Conservation (phyloP, 2,797 vertebrate genomes). For the Euthynnus affinis region DNA sequence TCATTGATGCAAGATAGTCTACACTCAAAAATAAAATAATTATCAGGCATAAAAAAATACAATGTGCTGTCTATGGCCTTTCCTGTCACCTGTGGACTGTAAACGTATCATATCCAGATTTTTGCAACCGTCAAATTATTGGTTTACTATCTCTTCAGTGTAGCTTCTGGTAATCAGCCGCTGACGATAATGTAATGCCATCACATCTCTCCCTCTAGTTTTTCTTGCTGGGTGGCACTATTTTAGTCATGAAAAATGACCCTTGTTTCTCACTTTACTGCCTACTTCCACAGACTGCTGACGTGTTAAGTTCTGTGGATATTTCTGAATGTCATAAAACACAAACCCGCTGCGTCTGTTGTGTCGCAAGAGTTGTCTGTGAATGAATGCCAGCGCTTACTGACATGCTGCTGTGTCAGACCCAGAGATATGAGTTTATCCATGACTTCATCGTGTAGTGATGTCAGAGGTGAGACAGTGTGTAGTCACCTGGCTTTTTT, state of each 20-base stretch:
- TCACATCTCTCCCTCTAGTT: constrained; percentile 22
- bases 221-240: constrained; percentile 45
- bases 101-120: constrained; percentile 22
- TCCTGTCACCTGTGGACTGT: not conserved
- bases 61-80: constrained; percentile 1
- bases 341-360: not conserved
- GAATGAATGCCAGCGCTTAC: constrained; percentile 19
- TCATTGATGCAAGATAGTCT: not conserved
- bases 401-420: constrained; percentile 17
- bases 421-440: constrained; percentile 12
- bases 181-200: constrained; percentile 30
- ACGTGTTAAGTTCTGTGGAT: constrained; percentile 16
- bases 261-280: constrained; percentile 54
- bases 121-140: constrained; percentile 9
- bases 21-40: not conserved
- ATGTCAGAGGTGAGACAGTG: constrained; percentile 33
- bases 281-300: constrained; percentile 51
- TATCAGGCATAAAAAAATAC: not conserved
- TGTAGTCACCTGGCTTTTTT: constrained; percentile 31
- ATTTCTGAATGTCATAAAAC: constrained; percentile 49
- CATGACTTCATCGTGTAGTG: constrained; percentile 39
- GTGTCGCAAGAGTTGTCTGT: constrained; percentile 9
- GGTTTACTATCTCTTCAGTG: not conserved
- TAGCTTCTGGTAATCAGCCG: constrained; percentile 2
- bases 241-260: constrained; percentile 62